Conservation (phyloP, 2,113 vertebrate species). For the Gavia stellata region DNA sequence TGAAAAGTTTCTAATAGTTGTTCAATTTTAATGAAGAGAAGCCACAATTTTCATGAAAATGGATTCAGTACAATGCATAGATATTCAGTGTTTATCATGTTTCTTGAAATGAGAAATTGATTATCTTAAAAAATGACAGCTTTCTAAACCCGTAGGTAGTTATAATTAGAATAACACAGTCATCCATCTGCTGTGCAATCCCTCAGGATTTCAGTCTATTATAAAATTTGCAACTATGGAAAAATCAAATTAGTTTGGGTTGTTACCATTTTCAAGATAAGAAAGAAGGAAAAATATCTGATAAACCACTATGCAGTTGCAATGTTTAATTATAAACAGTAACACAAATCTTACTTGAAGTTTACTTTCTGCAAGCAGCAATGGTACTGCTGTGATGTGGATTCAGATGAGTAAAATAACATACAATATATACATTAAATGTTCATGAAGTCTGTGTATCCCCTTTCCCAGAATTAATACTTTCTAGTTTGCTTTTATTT, state of each 20-base stretch:
- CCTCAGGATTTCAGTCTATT: conserved; percentile 64
- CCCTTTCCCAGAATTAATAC: background rate
- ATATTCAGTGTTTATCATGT: conserved; percentile 51
- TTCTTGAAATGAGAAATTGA: conserved; percentile 67
- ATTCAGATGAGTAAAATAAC: background rate
- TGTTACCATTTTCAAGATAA: conserved; percentile 56
- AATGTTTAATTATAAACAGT: conserved; percentile 25
- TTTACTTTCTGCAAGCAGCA: conserved; percentile 14
- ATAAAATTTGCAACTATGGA: conserved; percentile 67
- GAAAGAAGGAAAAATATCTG: conserved; percentile 30
- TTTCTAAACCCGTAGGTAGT: conserved; percentile 62
- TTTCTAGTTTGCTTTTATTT: background rate
- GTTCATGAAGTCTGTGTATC: background rate
- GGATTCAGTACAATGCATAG: conserved; percentile 5
- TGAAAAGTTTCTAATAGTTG: background rate
- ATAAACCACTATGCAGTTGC: conserved; percentile 3
- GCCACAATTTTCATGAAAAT: background rate
- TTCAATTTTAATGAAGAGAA: conserved; percentile 48
- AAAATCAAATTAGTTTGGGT: conserved; percentile 66
- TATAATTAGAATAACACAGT: conserved; percentile 71
- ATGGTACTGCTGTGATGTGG: background rate
- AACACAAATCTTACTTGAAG: background rate
- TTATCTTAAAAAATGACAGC: conserved; percentile 62
- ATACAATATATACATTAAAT: background rate
- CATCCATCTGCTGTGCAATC: conserved; percentile 68